Evolutionary conservation across 2,888 invertebrate genomes (phyloP), one percentile per base, ranked within the genome.

Genomic region (Cerastis rubricosa): DNA sequence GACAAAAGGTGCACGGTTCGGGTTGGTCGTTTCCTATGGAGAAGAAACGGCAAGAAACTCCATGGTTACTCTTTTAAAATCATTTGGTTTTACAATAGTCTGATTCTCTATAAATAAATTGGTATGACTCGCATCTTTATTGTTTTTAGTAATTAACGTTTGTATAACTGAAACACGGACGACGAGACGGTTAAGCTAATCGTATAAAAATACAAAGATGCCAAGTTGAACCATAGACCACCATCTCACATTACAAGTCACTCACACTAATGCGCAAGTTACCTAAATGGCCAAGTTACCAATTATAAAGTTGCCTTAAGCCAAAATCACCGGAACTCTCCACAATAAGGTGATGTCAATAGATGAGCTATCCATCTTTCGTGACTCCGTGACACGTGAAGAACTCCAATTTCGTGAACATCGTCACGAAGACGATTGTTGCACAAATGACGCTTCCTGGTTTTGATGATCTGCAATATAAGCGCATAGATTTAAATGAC

Each of bases 361-460:
- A 77, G 68, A 74, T 76, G 77, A 71, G 64, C 51, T 57, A 73
- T 80, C 61, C 72, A 68, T 80, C 40, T 80, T 81, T 85, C 89
- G 89, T 90, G 89, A 89, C 82, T 86, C 57, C 70, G 71, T 83
- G 85, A 88, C 86, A 90, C 83, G 80, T 85, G 80, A 83, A 81
- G 74, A 83, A 76, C 84, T 80, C 78, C 63, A 83, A 77, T 85
- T 86, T 89, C 84, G 83, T 89, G 85, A 83, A 85, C 49, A 66
- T 85, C 84, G 84, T 87, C 29, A 71, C 88, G 88, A 89, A 90
- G 89, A 89, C 76, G 80, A 79, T 75, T 80, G 81, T 87, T 83
- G 76, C 85, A 77, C 84, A 84, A 86, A 86, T 82, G 57, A 83
- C 61, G 43, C 80, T 89, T 89, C 90, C 89, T 88, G 81, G 84